Percentiles rank a stretch among this genome's conserved stretches.
Conservation (phyloP, 2,797 vertebrate genomes). For the Myoxocephalus aenaeus region DNA sequence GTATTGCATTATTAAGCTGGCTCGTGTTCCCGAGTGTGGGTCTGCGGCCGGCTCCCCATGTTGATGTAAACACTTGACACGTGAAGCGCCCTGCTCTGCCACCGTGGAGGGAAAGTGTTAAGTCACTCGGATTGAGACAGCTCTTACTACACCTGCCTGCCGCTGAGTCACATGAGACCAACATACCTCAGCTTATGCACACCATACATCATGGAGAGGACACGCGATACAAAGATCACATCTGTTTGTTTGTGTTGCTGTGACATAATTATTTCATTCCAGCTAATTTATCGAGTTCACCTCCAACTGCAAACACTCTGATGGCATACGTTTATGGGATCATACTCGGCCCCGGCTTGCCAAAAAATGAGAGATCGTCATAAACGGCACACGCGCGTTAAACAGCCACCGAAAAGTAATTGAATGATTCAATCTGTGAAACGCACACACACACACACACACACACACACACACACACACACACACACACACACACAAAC, state of each 20-base stretch:
- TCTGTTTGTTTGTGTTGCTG: constrained; percentile 1
- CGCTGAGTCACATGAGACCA: constrained; percentile 45
- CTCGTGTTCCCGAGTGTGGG: constrained; percentile 15
- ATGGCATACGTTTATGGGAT: constrained; percentile 32
- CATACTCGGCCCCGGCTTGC: constrained; percentile 23
- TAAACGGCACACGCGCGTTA: constrained; percentile 32
- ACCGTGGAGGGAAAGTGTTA: constrained; percentile 63
- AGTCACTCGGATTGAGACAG: constrained; percentile 69
- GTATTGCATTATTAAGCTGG: constrained; percentile 34
- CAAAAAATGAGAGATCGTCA: constrained; percentile 41
- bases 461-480: constrained; percentile 24
- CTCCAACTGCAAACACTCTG: constrained; percentile 25
- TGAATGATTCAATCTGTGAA: constrained; percentile 67
- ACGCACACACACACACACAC: constrained; percentile 18
- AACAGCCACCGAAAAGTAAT: constrained; percentile 61
- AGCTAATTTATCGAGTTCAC: constrained; percentile 38
- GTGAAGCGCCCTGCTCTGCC: constrained; percentile 31
- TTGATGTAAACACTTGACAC: constrained; percentile 56
- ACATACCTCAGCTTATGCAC: constrained; percentile 53
- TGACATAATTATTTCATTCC: constrained; percentile 36
- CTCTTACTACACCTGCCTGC: constrained; percentile 54
- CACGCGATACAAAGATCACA: constrained; percentile 4
- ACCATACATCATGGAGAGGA: constrained; percentile 37
- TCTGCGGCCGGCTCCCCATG: constrained; percentile 29
- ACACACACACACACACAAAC: constrained; percentile 18